A percentile compares a stretch with the other conserved stretches of the same genome.
Evolutionary conservation across 2,888 invertebrate species (phyloP).

Genomic region (Pollenia griseotomentosa): DNA sequence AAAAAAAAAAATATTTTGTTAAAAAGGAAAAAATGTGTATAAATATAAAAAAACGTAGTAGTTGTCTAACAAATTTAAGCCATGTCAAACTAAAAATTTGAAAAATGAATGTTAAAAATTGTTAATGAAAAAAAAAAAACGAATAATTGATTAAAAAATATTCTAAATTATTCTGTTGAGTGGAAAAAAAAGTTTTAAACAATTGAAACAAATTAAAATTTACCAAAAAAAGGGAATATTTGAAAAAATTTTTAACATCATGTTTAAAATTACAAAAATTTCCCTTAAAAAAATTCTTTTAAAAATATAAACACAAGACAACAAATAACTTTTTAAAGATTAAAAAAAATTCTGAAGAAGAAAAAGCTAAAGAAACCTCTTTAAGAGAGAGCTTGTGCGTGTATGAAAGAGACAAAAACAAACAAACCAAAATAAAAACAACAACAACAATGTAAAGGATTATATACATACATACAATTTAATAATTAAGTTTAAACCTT

Average conservation of each 20-base stretch:
- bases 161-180: slow-evolving; percentile 66
- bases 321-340: slow-evolving; percentile 22
- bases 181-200: slow-evolving; percentile 42
- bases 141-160: slow-evolving; percentile 53
- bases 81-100: slow-evolving; percentile 30
- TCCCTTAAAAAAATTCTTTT: neutral
- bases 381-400: neutral
- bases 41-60: slow-evolving; percentile 76
- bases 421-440: slow-evolving; percentile 33
- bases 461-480: slow-evolving; percentile 40
- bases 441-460: slow-evolving; percentile 30
- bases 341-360: neutral
- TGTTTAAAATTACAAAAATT: slow-evolving; percentile 16
- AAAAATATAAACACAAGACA: neutral
- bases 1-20: slow-evolving; percentile 79
- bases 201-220: slow-evolving; percentile 16
- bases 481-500: slow-evolving; percentile 46
- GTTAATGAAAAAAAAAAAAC: slow-evolving; percentile 48
- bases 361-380: neutral
- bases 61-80: slow-evolving; percentile 68
- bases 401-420: slow-evolving; percentile 27
- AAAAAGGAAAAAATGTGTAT: slow-evolving; percentile 78
- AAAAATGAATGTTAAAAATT: slow-evolving; percentile 58
- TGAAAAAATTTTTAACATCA: slow-evolving; percentile 7
- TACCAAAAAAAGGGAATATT: slow-evolving; percentile 10